Conservation (phyloP, 2,113 vertebrate genomes). For the Hippopotamus amphibius region DNA sequence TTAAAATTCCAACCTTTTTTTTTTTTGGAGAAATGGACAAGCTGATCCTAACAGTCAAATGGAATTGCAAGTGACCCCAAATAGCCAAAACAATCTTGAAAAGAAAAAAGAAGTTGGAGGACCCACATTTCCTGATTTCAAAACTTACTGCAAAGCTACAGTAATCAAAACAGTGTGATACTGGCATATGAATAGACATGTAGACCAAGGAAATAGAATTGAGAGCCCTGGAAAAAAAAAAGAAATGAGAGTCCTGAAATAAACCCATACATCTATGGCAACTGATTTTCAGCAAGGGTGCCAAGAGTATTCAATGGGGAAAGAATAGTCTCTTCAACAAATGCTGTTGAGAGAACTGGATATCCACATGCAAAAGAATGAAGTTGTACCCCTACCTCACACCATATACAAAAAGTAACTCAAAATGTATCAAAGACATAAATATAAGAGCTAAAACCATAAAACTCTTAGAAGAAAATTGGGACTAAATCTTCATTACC, state of each 20-base stretch:
- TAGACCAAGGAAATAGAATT: background rate
- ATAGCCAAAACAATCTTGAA: background rate
- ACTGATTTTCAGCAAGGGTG: background rate
- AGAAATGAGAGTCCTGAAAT: background rate
- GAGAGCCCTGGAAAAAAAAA: background rate
- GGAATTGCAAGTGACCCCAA: background rate
- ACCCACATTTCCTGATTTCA: background rate
- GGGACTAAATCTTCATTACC: background rate
- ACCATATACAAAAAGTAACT: background rate
- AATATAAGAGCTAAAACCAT: background rate
- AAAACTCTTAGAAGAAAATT: background rate
- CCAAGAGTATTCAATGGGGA: background rate
- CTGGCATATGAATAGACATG: background rate
- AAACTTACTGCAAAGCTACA: background rate
- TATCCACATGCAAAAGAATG: background rate
- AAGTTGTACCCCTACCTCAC: background rate
- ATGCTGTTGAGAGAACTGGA: background rate
- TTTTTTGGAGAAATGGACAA: background rate
- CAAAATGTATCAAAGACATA: background rate
- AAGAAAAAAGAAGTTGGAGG: background rate
- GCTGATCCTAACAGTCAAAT: background rate
- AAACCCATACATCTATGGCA: background rate
- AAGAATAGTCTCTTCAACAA: background rate
- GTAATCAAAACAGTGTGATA: background rate
- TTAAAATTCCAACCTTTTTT: background rate